These are phyloP conservation scores for Epistrophe grossulariae DNA, from an alignment of 2,888 invertebrate genomes.

Conservation along the genomic window DNA sequence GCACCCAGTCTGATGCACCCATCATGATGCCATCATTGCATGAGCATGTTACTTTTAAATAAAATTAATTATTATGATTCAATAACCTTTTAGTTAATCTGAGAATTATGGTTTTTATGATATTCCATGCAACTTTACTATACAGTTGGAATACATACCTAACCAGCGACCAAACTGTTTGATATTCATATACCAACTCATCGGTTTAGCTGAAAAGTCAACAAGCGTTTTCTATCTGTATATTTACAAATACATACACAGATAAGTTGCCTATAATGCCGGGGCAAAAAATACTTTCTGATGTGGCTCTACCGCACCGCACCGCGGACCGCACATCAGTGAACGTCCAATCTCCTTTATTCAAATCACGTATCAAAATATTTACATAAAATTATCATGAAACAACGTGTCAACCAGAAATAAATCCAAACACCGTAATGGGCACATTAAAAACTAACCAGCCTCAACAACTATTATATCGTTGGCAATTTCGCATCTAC, in stretches of 20 bases:
- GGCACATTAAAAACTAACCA: slow-evolving; percentile 46
- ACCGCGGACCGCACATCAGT: background rate
- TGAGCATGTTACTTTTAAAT: background rate
- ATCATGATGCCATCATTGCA: background rate
- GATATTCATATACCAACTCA: slow-evolving; percentile 51
- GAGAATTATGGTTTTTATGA: slow-evolving; percentile 30
- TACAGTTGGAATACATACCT: no score
- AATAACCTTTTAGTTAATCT: slow-evolving; percentile 8
- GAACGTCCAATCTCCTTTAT: slow-evolving; percentile 18
- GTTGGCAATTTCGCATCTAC: slow-evolving; percentile 9
- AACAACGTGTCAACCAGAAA: slow-evolving; percentile 71
- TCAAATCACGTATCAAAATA: slow-evolving; percentile 70
- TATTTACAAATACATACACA: background rate
- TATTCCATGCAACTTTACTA: background rate
- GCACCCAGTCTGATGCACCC: background rate
- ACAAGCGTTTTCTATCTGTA: slow-evolving; percentile 24
- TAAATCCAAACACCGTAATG: slow-evolving; percentile 60
- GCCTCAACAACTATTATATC: slow-evolving; percentile 28
- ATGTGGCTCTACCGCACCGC: background rate
- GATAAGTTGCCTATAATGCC: background rate
- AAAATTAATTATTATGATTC: slow-evolving; percentile 14
- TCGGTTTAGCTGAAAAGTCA: slow-evolving; percentile 66
- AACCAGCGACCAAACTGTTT: slow-evolving; percentile 45
- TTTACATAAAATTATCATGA: slow-evolving; percentile 65
- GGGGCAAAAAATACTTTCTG: background rate